A percentile compares a stretch with the other conserved stretches of the same genome.
These are phyloP conservation scores for Mycogona germanica DNA, from an alignment of 2,888 invertebrate species.

Conservation along the genomic window DNA sequence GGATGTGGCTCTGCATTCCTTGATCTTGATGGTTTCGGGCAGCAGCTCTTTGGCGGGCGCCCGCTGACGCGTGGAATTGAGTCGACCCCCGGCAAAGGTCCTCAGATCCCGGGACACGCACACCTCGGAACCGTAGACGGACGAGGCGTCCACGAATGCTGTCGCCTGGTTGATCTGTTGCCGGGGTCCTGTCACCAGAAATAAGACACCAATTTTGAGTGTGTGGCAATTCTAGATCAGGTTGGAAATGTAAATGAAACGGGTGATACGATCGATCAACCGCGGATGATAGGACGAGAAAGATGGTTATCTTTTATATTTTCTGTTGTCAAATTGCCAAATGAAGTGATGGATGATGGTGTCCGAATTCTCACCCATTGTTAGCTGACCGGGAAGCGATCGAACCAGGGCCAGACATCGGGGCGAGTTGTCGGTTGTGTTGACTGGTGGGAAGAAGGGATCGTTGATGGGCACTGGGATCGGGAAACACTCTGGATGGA, in stretches of 20 bases:
- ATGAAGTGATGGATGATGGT: too few species aligned
- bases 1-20: slow-evolving; percentile 72
- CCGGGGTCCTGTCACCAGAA: slow-evolving; percentile 1
- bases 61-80: not conserved
- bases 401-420: slow-evolving; percentile 91
- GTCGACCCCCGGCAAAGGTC: not conserved
- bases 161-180: slow-evolving; percentile 16
- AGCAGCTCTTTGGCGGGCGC: not conserved
- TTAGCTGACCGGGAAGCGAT: slow-evolving; percentile 80
- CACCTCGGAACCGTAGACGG: not conserved
- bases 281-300: too few species aligned
- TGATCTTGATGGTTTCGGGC: slow-evolving; percentile 58
- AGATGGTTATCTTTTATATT: too few species aligned
- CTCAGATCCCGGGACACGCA: not conserved
- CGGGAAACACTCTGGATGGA: slow-evolving; percentile 89
- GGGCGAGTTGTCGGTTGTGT: slow-evolving; percentile 65
- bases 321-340: too few species aligned
- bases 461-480: slow-evolving; percentile 80
- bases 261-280: too few species aligned
- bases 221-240: too few species aligned
- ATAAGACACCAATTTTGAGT: not conserved
- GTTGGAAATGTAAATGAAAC: too few species aligned
- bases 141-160: slow-evolving; percentile 8
- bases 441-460: slow-evolving; percentile 70
- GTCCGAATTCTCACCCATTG: slow-evolving; percentile 54